Evolutionary conservation across 1,140 invertebrate species (phyloP), one percentile per base, ranked within the genome.

Genomic region (Penaeus indicus): DNA sequence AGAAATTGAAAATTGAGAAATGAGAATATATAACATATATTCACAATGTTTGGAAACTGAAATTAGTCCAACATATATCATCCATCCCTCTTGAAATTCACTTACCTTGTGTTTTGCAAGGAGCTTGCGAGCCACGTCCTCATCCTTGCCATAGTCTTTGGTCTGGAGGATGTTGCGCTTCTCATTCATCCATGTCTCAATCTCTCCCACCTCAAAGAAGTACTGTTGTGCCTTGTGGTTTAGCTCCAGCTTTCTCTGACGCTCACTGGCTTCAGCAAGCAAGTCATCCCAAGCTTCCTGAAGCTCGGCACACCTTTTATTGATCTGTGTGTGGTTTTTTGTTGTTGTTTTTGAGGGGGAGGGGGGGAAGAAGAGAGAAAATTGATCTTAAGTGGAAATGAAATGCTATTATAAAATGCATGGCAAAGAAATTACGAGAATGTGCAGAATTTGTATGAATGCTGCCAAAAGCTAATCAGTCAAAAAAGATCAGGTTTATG

Each of bases 171-270:
- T 95, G 86, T 97, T 96, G 79, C 95, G 96, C 92, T 97, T 97
- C 93, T 98, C 97, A 64, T 95, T 95, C 80, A 99, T 94, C 98
- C 98, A 99, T 79, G 96, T 95, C 93, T 99, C 98, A 90, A 98
- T 96, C 94, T 99, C 98, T 88, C 95, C 95, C 11, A 97, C 96
- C 92, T 98, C 97, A 54, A 92, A 92, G 81, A 93, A 95, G 93
- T 97, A 97, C 94, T 97, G 96, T 93, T 98, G 97, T 22, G 97
- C 96, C 92, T 96, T 96, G 67, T 98, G 93, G 0, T 97, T 97
- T 42, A 97, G 94, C 91, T 98, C 97, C 54, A 99, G 94, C 89
- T 96, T 96, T 62, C 95, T 95, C 64, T 95, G 95, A 38, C 97
- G 94, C 89, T 96, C 95, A 25, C 94, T 94, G 1, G 96, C 95